These are phyloP conservation scores for Busseola fusca DNA, from an alignment of 2,888 invertebrate genomes.

Conservation along the genomic window DNA sequence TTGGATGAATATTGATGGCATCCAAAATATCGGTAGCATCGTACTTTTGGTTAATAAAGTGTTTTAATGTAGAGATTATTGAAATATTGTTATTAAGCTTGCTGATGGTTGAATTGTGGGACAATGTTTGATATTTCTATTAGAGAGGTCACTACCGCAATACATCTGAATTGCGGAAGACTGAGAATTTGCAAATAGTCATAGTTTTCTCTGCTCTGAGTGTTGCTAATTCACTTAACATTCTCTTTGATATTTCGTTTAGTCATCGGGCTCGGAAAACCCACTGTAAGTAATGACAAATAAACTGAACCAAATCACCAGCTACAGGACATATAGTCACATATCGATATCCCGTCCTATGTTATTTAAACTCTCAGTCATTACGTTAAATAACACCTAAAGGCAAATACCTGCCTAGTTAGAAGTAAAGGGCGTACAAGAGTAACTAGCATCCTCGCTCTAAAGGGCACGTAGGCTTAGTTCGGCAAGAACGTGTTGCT, in stretches of 20 bases:
- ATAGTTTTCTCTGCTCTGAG: neutral
- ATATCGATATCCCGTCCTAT: neutral
- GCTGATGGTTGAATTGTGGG: constrained; percentile 23
- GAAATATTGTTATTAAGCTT: constrained; percentile 36
- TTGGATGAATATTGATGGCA: constrained; percentile 42
- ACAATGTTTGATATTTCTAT: neutral
- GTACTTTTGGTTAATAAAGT: constrained; percentile 42
- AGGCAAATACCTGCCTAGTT: constrained; percentile 24
- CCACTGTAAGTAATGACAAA: too few species aligned
- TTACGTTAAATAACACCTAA: constrained; percentile 11
- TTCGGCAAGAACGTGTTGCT: constrained; percentile 3
- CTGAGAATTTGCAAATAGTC: neutral
- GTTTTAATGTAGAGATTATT: constrained; percentile 41
- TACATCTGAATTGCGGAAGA: constrained; percentile 21
- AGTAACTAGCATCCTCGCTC: constrained; percentile 27
- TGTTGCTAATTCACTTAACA: neutral
- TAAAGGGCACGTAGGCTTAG: constrained; percentile 26
- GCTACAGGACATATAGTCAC: neutral
- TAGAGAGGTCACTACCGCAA: constrained; percentile 29
- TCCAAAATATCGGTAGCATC: constrained; percentile 47
- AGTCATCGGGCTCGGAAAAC: neutral
- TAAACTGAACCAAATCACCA: neutral
- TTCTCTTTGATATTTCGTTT: neutral
- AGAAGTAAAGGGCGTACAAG: constrained; percentile 34
- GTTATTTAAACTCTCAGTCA: neutral